phyloP scores from a whole-genome alignment of 2,888 invertebrate species.

The Unio pictorum region DNA sequence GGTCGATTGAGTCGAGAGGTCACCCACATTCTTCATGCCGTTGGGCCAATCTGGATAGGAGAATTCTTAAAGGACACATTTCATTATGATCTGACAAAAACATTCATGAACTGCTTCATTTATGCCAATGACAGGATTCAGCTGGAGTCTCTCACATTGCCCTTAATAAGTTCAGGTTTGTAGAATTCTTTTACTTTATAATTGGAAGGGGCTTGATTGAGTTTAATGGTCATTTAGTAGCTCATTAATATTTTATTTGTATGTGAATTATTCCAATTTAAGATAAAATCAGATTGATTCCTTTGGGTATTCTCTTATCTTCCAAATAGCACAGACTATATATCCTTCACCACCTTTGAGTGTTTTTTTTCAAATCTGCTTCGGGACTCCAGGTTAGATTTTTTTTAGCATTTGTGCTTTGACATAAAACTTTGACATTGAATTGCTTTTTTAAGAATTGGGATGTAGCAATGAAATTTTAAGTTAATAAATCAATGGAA shows the following conservation, averaged over 20 bases:
- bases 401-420: too few species aligned
- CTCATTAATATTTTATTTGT: background rate
- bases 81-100: conserved; percentile 15
- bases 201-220: background rate
- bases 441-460: too few species aligned
- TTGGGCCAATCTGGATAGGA: conserved; percentile 37
- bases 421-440: too few species aligned
- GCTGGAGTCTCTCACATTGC: conserved; percentile 27
- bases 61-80: conserved; percentile 15
- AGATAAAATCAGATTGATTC: too few species aligned
- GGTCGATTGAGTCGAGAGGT: conserved; percentile 14
- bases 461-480: too few species aligned
- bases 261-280: too few species aligned
- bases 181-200: background rate
- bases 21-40: conserved; percentile 30
- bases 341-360: too few species aligned
- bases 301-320: too few species aligned
- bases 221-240: background rate
- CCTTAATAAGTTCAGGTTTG: conserved; percentile 42
- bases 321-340: too few species aligned
- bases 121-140: conserved; percentile 24
- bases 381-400: too few species aligned
- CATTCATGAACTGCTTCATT: conserved; percentile 32
- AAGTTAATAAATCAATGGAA: too few species aligned
- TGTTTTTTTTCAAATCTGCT: too few species aligned